Conservation (phyloP, 1,140 invertebrate genomes). For the Semibalanus balanoides region DNA sequence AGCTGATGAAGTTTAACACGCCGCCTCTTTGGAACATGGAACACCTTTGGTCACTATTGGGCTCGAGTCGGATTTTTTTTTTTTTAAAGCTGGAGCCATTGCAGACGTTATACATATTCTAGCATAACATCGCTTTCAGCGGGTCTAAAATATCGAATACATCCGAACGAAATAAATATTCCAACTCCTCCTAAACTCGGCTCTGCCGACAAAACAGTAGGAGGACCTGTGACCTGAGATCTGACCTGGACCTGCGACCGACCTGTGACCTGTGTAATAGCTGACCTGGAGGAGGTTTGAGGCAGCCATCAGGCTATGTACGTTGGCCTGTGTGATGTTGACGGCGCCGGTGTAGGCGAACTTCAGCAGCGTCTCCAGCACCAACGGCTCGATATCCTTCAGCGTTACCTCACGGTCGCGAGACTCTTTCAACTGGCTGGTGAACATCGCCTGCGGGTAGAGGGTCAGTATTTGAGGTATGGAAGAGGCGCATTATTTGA, state of each 20-base stretch:
- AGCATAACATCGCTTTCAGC: background rate
- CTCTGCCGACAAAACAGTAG: too few relatives aligned
- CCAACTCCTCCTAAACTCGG: background rate
- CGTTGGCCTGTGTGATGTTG: slow-evolving; percentile 37
- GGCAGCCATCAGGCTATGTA: slow-evolving; percentile 40
- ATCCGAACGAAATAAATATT: background rate
- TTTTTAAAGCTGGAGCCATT: too few relatives aligned
- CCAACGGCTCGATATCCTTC: slow-evolving; percentile 38
- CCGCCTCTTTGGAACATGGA: too few relatives aligned
- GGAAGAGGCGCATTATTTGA: too few relatives aligned
- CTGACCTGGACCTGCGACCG: too few relatives aligned
- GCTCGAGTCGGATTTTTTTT: too few relatives aligned
- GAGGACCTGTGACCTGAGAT: background rate
- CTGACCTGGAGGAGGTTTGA: slow-evolving; percentile 40
- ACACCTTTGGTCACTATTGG: too few relatives aligned
- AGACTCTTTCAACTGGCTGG: slow-evolving; percentile 33
- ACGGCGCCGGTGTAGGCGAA: slow-evolving; percentile 42
- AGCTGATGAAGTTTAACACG: background rate
- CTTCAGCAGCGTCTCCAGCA: slow-evolving; percentile 36
- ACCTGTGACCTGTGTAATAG: background rate
- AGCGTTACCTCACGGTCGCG: slow-evolving; percentile 34
- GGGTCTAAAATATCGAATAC: background rate
- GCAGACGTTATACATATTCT: background rate
- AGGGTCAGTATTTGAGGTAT: slow-evolving; percentile 5
- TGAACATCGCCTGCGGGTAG: slow-evolving; percentile 34